These are phyloP conservation scores for Papilio aristodemus DNA, from an alignment of 1,140 invertebrate species.

Conservation along the genomic window DNA sequence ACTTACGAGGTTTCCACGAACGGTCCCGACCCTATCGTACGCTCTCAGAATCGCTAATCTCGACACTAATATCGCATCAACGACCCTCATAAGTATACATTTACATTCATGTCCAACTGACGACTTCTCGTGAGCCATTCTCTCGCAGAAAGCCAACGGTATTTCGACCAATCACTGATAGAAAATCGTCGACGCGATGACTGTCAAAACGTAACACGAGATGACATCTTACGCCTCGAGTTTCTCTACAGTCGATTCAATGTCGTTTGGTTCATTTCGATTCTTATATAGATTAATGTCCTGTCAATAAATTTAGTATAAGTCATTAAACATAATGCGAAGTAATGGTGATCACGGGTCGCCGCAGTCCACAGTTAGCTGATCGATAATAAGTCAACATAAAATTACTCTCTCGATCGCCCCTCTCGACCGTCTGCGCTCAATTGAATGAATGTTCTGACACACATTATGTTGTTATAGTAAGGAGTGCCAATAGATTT, in stretches of 20 bases:
- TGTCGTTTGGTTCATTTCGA: constrained; percentile 41
- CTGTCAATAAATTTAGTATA: constrained; percentile 52
- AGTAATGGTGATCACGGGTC: constrained; percentile 36
- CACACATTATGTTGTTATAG: constrained; percentile 25
- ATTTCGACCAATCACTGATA: constrained; percentile 21
- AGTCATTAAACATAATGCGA: constrained; percentile 56
- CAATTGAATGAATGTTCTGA: constrained; percentile 33
- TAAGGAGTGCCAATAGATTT: constrained; percentile 24
- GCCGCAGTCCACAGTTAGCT: constrained; percentile 13
- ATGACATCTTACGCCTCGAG: constrained; percentile 2
- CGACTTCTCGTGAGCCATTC: constrained; percentile 38
- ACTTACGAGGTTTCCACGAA: constrained; percentile 55
- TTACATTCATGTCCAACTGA: constrained; percentile 39
- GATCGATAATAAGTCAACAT: constrained; percentile 19
- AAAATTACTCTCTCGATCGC: constrained; percentile 16
- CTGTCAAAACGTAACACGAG: constrained; percentile 33
- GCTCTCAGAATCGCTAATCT: constrained; percentile 59
- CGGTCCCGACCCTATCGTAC: constrained; percentile 53
- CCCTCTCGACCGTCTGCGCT: constrained; percentile 13
- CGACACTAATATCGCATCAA: constrained; percentile 54
- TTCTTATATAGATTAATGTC: constrained; percentile 49
- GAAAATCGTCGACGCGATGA: constrained; percentile 26
- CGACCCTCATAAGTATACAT: constrained; percentile 40
- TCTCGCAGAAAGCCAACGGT: constrained; percentile 39
- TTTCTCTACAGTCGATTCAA: constrained; percentile 35